phyloP scores from a whole-genome alignment of 2,113 vertebrate genomes.

The Myxocyprinus asiaticus region DNA sequence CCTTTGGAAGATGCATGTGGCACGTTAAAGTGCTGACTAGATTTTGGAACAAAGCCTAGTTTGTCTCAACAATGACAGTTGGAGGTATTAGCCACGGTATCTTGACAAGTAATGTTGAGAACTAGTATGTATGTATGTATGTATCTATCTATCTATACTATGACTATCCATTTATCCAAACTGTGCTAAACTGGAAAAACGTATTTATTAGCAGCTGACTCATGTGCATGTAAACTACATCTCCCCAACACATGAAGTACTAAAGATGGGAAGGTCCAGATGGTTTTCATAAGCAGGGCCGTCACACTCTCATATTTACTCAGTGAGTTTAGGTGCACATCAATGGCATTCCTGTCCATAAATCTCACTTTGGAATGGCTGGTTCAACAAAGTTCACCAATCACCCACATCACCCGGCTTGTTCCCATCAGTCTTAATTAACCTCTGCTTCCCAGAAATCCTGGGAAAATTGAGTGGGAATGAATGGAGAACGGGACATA shows the following conservation, averaged over 20 bases:
- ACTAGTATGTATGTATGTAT: no score
- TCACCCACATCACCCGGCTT: slow-evolving; percentile 42
- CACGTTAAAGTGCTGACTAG: no score
- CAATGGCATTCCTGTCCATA: slow-evolving; percentile 62
- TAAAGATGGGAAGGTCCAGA: slow-evolving; percentile 49
- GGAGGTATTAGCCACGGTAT: neutral
- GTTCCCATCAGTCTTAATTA: slow-evolving; percentile 52
- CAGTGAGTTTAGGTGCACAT: slow-evolving; percentile 68
- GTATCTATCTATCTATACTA: no score
- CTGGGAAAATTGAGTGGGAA: slow-evolving; percentile 38
- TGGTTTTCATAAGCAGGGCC: slow-evolving; percentile 64
- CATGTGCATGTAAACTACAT: neutral
- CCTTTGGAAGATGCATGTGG: no score
- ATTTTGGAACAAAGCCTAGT: no score
- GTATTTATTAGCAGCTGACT: neutral
- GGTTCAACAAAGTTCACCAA: slow-evolving; percentile 51
- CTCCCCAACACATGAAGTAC: neutral
- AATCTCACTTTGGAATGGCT: slow-evolving; percentile 55
- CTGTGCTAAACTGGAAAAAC: neutral
- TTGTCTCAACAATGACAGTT: no score
- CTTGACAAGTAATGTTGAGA: neutral
- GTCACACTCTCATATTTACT: slow-evolving; percentile 47
- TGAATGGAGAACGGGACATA: slow-evolving; percentile 40
- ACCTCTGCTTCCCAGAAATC: slow-evolving; percentile 7
- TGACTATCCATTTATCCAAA: neutral